Base-by-base conservation (phyloP, 2,888 invertebrate species). In the Exephanes ischioxanthus region DNA sequence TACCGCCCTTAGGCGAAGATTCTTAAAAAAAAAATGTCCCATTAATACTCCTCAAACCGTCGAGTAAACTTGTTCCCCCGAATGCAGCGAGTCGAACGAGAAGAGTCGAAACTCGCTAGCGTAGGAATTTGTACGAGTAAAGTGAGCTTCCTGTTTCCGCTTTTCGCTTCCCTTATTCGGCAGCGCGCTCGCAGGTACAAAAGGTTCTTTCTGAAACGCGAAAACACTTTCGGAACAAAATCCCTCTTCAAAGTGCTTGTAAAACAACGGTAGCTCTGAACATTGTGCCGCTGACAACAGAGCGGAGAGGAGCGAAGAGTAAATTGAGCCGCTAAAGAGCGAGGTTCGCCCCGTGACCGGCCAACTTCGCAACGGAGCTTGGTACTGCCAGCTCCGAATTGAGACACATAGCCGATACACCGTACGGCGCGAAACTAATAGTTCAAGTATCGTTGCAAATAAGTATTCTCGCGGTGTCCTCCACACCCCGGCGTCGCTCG, bases 371-470 rank as follows among this genome's bases (percentile, higher is more conserved):
- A 5, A 16, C 37, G 6, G 19, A 55, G 3, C 19, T 33, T 0
- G 1, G 37, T 19, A 3, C 6, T 2, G 41, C 22, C 11, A 58
- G 55, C 19, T 41, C 26, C 19, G 41, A 58, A 72, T 41, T 16
- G 41, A 45, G n/a, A 61, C 26, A 58, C 14, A 55, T 3, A 16
- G 61, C 16, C 26, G 61, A 26, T 26, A 61, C 4, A 61, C 5
- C 14, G 33, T 16, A 1, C n/a, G 30, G 33, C 16, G 16, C 5
- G 7, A 26, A 63, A 63, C 22, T 41, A 11, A 67, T 41, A 67
- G 48, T 67, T 61, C 48, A 33, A 71, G 84, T 48, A 45, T 51
- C 30, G 61, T 78, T 37, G 22, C 63, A 70, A 51, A 33, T 37
- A 53, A 30, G 30, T n/a, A 76, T 76, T 76, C 63, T 58, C 22